Base-by-base conservation (phyloP, 2,113 vertebrate genomes). In the Heterotis niloticus region DNA sequence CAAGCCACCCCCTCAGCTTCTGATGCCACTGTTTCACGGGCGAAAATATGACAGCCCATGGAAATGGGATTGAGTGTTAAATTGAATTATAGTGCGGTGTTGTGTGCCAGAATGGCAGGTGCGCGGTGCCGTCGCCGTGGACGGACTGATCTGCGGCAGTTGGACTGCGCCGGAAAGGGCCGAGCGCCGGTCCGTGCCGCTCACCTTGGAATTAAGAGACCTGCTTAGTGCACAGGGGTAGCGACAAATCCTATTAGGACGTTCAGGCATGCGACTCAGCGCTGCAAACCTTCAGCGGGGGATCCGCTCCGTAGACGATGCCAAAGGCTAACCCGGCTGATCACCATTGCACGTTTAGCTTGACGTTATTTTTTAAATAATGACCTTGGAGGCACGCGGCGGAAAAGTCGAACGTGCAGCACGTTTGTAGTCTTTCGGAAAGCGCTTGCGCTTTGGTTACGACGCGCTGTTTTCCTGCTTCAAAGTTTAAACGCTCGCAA, bases 61-160 rank as follows among this genome's bases (percentile, higher is more conserved):
- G 86, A 82, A 92, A 92, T 88, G 83, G 87, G 76, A 88, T 86
- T 87, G 85, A 87, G 85, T 86, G 86, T 82, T 86, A 91, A 92
- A 92, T 89, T 91, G 85, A 92, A 90, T 91, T 89, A 89, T 79
- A 83, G 85, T 52, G 56, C 79, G 82, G 83, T 83, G 85, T 82
- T 87, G 85, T 88, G 83, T 83, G 87, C 88, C 89, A 89, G 86
- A 87, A 86, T 90, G 89, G 91, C 90, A 89, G 89, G 89, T 90
- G 90, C 85, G 82, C 86, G 86, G 87, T 82, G 76, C 81, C 56
- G 80, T 87, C 76, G 81, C 87, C 82, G 84, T 82, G 87, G 87
- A 91, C 85, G 73, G 80, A 78, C 78, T 81, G 80, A 88, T 83
- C 88, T 86, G 85, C 79, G 79, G 79, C 87, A 84, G 83, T 86